A percentile compares a stretch with the other conserved stretches of the same genome.
phyloP scores from a whole-genome alignment of 2,113 vertebrate genomes.

The Phalacrocorax brasilianus region DNA sequence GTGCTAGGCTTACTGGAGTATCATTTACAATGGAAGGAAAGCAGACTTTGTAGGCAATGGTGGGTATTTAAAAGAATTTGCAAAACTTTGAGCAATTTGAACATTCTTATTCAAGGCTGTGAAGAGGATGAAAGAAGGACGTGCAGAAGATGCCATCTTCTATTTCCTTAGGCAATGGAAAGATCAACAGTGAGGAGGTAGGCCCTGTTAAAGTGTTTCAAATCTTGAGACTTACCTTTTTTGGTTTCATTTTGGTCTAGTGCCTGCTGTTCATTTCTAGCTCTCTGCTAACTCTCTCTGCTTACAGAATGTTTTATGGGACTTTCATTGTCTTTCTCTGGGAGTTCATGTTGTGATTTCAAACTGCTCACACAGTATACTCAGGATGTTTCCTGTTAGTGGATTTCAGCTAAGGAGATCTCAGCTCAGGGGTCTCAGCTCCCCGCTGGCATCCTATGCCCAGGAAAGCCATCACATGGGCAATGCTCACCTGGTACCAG shows the following conservation, averaged over 20 bases:
- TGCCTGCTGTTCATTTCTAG: neutral
- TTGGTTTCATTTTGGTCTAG: neutral
- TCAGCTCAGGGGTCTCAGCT: too few species aligned
- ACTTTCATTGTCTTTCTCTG: neutral
- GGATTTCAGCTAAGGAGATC: conserved; percentile 39
- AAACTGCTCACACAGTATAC: neutral
- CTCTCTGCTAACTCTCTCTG: neutral
- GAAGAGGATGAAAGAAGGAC: neutral
- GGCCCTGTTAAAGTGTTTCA: neutral
- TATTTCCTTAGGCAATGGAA: neutral
- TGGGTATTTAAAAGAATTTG: neutral
- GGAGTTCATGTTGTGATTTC: neutral
- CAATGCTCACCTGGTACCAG: too few species aligned
- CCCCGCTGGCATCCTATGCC: too few species aligned
- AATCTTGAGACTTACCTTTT: neutral
- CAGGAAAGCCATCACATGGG: too few species aligned
- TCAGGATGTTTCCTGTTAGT: neutral
- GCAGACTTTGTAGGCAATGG: neutral
- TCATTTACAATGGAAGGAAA: neutral
- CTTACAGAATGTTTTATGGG: neutral
- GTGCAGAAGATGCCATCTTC: neutral
- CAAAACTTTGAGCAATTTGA: neutral
- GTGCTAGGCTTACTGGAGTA: neutral
- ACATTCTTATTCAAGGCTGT: neutral
- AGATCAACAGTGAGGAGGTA: neutral